phyloP scores from a whole-genome alignment of 1,140 invertebrate species.

The Drosophila gunungcola region DNA sequence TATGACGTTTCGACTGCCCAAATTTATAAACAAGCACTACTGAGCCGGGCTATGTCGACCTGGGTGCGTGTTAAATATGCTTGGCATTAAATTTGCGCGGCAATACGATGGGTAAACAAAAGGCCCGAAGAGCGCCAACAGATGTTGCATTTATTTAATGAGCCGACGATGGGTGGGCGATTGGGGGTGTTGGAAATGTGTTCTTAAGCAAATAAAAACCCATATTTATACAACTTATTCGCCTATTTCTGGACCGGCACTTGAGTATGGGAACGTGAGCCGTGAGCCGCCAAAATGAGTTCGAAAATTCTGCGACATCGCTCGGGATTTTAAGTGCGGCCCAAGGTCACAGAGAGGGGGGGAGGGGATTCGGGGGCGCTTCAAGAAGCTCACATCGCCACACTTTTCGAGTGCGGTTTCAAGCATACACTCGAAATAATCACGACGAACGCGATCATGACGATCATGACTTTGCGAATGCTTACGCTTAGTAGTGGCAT shows the following conservation, averaged over 20 bases:
- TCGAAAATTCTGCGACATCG: conserved; percentile 32
- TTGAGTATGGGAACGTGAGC: conserved; percentile 30
- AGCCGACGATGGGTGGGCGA: conserved; percentile 38
- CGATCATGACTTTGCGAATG: conserved; percentile 56
- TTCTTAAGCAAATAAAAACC: conserved; percentile 63
- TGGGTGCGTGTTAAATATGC: conserved; percentile 56
- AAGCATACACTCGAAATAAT: conserved; percentile 49
- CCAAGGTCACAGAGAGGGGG: conserved; percentile 49
- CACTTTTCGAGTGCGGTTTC: conserved; percentile 54
- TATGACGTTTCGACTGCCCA: conserved; percentile 43
- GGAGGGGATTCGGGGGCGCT: conserved; percentile 20
- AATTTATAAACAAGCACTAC: conserved; percentile 50
- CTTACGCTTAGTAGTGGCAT: conserved; percentile 48
- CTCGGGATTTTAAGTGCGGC: conserved; percentile 38
- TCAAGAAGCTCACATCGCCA: conserved; percentile 34
- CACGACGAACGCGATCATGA: conserved; percentile 11
- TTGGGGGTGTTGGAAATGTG: conserved; percentile 48
- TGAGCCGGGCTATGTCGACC: conserved; percentile 25
- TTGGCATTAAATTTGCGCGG: conserved; percentile 47
- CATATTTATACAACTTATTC: conserved; percentile 62
- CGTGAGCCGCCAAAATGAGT: conserved; percentile 21
- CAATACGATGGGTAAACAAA: conserved; percentile 66
- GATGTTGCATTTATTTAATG: conserved; percentile 74
- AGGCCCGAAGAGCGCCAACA: conserved; percentile 59
- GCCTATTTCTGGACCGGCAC: conserved; percentile 47